Evolutionary conservation across 2,888 invertebrate species (phyloP), one percentile per base, ranked within the genome.

Genomic region (Julus scanicus): DNA sequence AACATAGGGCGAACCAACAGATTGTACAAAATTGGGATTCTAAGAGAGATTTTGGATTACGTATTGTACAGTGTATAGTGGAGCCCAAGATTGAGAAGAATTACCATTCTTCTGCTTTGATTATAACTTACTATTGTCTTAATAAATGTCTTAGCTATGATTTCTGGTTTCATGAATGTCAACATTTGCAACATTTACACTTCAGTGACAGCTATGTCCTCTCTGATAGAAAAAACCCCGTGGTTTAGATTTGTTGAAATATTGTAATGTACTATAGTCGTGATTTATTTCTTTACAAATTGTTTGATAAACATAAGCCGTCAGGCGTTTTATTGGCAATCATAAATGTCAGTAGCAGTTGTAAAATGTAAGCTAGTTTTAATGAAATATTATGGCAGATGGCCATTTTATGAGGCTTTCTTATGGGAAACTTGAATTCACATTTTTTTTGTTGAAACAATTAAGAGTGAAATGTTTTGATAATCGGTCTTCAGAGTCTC

Each of bases 271-370:
- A 9, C 29, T 1, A 37, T 80, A 29, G 80, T 9, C 13, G 37
- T 80, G 80, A 80, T 80, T 80, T 80, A 80, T 80, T 80, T 80
- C 80, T 13, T 29, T 37, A 37, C 80, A 80, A 80, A 37, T 80
- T 80, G 80, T n/a, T 80, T 80, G 80, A 80, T 80, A 80, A 80
- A 80, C 80, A 37, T 80, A 63, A 15, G 80, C 37, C 37, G 80
- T 80, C 80, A 29, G 80, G 80, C 80, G 37, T 80, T 80, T 80
- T 37, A 15, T 80, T 80, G 80, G 15, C 80, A 80, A 37, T 80
- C 37, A 80, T 80, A 80, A 80, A 80, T 80, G 80, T 80, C 80
- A 80, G 80, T 3, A 37, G 80, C 11, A 29, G 80, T 80, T 80
- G 53, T 37, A 29, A 80, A 80, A 80, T 80, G 80, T 63, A 17